Percentiles rank a stretch among this genome's conserved stretches.
Evolutionary conservation across 1,140 invertebrate species (phyloP).

Genomic region (Ceratoteleas bidentatus): DNA sequence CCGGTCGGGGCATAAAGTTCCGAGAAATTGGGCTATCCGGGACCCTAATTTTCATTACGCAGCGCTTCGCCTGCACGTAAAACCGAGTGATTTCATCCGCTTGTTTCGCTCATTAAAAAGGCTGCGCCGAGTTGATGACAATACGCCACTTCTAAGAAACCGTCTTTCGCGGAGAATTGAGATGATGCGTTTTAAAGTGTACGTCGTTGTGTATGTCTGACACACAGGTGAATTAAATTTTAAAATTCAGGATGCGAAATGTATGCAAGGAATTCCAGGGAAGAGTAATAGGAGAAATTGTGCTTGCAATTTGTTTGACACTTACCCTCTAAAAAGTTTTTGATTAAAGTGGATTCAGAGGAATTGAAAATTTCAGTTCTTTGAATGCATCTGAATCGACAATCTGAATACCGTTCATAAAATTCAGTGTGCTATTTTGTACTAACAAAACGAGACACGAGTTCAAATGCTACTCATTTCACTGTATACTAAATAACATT

Average conservation of each 20-base stretch:
- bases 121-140: conserved; percentile 51
- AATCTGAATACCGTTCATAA: too few relatives aligned
- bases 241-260: background rate
- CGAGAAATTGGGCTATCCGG: conserved; percentile 39
- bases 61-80: conserved; percentile 52
- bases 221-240: conserved; percentile 28
- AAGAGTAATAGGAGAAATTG: too few relatives aligned
- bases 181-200: conserved; percentile 24
- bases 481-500: too few relatives aligned
- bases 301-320: too few relatives aligned
- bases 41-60: conserved; percentile 62
- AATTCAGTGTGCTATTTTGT: too few relatives aligned
- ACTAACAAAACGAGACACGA: too few relatives aligned
- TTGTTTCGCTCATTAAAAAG: conserved; percentile 59
- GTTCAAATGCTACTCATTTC: too few relatives aligned
- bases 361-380: too few relatives aligned
- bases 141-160: conserved; percentile 47
- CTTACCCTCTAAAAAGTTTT: too few relatives aligned
- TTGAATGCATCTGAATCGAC: too few relatives aligned
- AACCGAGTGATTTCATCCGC: conserved; percentile 56
- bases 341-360: too few relatives aligned
- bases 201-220: conserved; percentile 19
- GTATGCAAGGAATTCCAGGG: too few relatives aligned
- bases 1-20: conserved; percentile 51
- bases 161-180: conserved; percentile 24